Evolutionary conservation across 2,888 invertebrate genomes (phyloP).

Genomic region (Branchipolynoe longqiensis): DNA sequence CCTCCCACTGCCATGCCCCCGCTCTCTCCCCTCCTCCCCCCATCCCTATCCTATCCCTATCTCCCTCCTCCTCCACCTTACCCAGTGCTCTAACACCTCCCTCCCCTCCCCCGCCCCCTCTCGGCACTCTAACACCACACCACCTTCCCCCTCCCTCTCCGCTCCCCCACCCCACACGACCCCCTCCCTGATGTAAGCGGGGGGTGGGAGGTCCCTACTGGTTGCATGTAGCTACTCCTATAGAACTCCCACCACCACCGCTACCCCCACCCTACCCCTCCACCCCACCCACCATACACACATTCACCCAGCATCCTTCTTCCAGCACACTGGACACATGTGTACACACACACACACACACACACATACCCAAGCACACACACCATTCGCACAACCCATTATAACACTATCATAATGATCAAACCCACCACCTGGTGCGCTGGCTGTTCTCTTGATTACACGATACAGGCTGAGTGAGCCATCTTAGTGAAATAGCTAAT

Average conservation of each 20-base stretch:
- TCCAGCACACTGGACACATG: not conserved
- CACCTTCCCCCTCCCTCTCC: not conserved
- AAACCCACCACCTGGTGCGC: too few relatives aligned
- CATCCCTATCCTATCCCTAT: not conserved
- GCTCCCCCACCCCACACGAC: constrained; percentile 1
- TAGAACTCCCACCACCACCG: not conserved
- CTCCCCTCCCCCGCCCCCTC: not conserved
- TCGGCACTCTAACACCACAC: not conserved
- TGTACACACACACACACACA: not conserved
- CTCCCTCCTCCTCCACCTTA: not conserved
- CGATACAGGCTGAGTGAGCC: too few relatives aligned
- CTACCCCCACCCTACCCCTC: not conserved
- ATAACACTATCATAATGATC: too few relatives aligned
- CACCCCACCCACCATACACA: not conserved
- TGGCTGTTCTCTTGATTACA: too few relatives aligned
- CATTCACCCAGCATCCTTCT: not conserved
- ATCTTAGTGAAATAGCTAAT: too few relatives aligned
- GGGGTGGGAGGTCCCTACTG: too few relatives aligned
- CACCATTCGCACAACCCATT: too few relatives aligned
- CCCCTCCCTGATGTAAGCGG: not conserved
- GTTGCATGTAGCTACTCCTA: too few relatives aligned
- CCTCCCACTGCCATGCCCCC: not conserved
- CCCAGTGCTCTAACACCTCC: not conserved
- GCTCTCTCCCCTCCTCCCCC: not conserved
- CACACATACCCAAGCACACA: too few relatives aligned